These are phyloP conservation scores for Caenorhabditis briggsae DNA, from an alignment of 1,140 invertebrate genomes.

Conservation along the genomic window DNA sequence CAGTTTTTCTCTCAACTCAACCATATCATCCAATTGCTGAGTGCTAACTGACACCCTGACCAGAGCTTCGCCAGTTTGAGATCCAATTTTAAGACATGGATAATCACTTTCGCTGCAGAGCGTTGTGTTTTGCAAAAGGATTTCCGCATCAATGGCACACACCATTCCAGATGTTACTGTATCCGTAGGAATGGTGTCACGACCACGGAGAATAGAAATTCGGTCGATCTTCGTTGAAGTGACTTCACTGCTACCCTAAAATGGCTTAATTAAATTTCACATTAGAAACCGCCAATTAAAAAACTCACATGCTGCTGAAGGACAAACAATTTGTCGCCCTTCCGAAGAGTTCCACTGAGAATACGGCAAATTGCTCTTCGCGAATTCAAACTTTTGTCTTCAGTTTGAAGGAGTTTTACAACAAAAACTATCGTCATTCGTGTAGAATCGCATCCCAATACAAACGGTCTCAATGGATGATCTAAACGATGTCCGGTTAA, in stretches of 20 bases:
- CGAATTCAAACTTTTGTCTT: slow-evolving; percentile 63
- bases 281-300: background rate
- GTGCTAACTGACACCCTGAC: slow-evolving; percentile 94
- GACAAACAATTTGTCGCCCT: slow-evolving; percentile 62
- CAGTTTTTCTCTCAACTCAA: slow-evolving; percentile 86
- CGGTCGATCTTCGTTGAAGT: slow-evolving; percentile 81
- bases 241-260: background rate
- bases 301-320: slow-evolving; percentile 23
- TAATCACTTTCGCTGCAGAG: slow-evolving; percentile 26
- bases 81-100: slow-evolving; percentile 45
- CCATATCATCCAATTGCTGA: slow-evolving; percentile 83
- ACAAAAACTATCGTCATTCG: slow-evolving; percentile 55
- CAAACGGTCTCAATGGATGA: slow-evolving; percentile 29
- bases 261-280: too few relatives aligned
- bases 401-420: slow-evolving; percentile 68
- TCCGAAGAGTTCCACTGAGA: slow-evolving; percentile 70
- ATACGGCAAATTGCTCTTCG: slow-evolving; percentile 70
- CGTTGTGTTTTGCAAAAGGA: slow-evolving; percentile 75
- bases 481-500: slow-evolving; percentile 17
- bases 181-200: slow-evolving; percentile 87
- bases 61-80: slow-evolving; percentile 84
- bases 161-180: slow-evolving; percentile 90
- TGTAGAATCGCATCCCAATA: slow-evolving; percentile 23
- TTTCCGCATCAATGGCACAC: slow-evolving; percentile 84
- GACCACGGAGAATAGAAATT: slow-evolving; percentile 92